Percentiles rank a stretch among this genome's conserved stretches.
These are phyloP conservation scores for Pectinophora gossypiella DNA, from an alignment of 1,140 invertebrate genomes.

Conservation along the genomic window DNA sequence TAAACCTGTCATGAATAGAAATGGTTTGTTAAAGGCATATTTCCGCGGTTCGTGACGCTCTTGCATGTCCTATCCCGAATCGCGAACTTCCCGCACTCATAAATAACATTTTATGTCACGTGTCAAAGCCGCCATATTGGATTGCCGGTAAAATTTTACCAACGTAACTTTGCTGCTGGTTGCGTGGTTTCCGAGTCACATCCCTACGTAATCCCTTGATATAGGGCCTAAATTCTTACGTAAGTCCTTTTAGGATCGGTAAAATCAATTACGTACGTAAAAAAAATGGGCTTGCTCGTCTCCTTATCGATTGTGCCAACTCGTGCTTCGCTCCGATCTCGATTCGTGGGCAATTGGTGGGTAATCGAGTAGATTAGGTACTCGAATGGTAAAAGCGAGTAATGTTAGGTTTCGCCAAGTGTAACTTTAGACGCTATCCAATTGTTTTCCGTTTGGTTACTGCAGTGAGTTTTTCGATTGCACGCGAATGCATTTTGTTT, in stretches of 20 bases:
- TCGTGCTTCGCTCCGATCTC: constrained; percentile 65
- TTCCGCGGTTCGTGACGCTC: constrained; percentile 60
- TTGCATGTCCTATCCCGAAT: constrained; percentile 58
- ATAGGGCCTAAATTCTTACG: constrained; percentile 39
- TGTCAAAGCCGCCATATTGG: constrained; percentile 62
- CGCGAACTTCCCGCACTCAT: constrained; percentile 59
- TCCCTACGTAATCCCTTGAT: constrained; percentile 25
- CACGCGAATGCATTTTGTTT: neutral
- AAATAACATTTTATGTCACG: constrained; percentile 67
- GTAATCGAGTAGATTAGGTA: constrained; percentile 50
- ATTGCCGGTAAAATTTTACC: constrained; percentile 26
- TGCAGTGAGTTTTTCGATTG: neutral
- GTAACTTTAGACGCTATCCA: constrained; percentile 13
- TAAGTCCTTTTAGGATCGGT: constrained; percentile 19
- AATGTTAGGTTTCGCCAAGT: constrained; percentile 17
- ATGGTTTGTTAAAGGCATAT: constrained; percentile 48
- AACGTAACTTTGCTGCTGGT: neutral
- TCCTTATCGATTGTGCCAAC: constrained; percentile 68
- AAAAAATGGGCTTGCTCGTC: constrained; percentile 50
- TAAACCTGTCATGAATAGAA: constrained; percentile 62
- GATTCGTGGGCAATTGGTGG: constrained; percentile 48
- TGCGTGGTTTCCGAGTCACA: neutral
- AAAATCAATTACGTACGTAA: constrained; percentile 29
- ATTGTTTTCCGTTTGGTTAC: constrained; percentile 15
- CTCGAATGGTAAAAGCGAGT: constrained; percentile 33